These are phyloP conservation scores for Lanius ludovicianus DNA, from an alignment of 2,113 vertebrate species.

Conservation along the genomic window DNA sequence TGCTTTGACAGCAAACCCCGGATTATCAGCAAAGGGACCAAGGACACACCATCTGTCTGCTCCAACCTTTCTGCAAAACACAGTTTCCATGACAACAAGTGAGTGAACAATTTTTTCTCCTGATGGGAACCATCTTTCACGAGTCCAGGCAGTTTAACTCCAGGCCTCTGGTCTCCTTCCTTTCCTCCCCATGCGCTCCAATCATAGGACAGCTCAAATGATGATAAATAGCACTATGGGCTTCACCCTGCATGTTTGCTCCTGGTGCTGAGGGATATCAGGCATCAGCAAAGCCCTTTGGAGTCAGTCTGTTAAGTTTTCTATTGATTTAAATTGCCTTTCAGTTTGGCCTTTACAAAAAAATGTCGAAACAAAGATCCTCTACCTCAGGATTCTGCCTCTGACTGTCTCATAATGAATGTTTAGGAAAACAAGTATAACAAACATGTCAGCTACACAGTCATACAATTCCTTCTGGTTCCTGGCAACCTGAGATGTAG, in stretches of 20 bases:
- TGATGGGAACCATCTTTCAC: neutral
- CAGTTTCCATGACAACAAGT: conserved; percentile 91
- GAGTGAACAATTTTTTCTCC: conserved; percentile 56
- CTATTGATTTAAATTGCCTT: conserved; percentile 15
- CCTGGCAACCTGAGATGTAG: neutral
- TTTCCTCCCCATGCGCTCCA: neutral
- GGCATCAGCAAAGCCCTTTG: neutral
- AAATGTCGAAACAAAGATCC: conserved; percentile 9
- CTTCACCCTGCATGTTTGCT: neutral
- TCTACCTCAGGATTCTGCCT: neutral
- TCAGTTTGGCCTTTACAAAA: conserved; percentile 26
- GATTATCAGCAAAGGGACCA: conserved; percentile 90
- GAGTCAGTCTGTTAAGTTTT: neutral
- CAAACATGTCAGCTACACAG: neutral
- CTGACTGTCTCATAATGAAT: neutral
- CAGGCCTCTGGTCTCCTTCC: neutral
- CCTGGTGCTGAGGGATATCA: neutral
- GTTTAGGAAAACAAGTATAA: neutral
- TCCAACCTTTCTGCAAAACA: conserved; percentile 85
- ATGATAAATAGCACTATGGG: neutral
- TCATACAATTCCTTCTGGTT: neutral
- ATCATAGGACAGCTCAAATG: neutral
- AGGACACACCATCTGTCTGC: conserved; percentile 83
- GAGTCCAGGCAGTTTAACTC: neutral
- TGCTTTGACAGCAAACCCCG: conserved; percentile 92